Percentiles rank a stretch among this genome's conserved stretches.
phyloP scores from a whole-genome alignment of 2,113 vertebrate genomes.

The Myotis davidii region DNA sequence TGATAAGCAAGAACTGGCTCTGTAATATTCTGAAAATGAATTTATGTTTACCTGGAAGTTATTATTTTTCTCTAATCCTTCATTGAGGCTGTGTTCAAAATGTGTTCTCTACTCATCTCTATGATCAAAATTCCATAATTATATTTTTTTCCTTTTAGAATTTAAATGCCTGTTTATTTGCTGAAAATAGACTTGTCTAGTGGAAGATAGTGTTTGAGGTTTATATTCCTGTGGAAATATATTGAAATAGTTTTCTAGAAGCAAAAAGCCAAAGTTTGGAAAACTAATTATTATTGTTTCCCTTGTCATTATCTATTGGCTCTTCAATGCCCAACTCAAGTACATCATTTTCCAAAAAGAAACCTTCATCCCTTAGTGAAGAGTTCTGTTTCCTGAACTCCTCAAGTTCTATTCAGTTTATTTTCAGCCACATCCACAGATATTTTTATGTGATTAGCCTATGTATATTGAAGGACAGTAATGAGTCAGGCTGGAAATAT shows the following conservation, averaged over 20 bases:
- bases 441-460: constrained; percentile 21
- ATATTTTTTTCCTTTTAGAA: background rate
- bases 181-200: background rate
- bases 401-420: background rate
- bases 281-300: background rate
- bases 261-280: background rate
- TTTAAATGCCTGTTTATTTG: background rate
- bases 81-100: background rate
- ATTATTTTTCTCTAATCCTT: background rate
- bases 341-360: background rate
- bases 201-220: background rate
- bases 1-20: background rate
- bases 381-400: background rate
- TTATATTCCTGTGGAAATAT: background rate
- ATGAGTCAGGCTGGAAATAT: background rate
- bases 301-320: background rate
- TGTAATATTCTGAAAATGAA: background rate
- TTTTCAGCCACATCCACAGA: background rate
- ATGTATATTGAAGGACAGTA: background rate
- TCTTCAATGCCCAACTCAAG: background rate
- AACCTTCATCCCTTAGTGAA: background rate
- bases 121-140: background rate
- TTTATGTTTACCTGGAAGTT: background rate
- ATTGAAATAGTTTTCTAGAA: background rate
- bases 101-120: background rate